A percentile compares a stretch with the other conserved stretches of the same genome.
These are phyloP conservation scores for Apantesis nais DNA, from an alignment of 2,888 invertebrate species.

Conservation along the genomic window DNA sequence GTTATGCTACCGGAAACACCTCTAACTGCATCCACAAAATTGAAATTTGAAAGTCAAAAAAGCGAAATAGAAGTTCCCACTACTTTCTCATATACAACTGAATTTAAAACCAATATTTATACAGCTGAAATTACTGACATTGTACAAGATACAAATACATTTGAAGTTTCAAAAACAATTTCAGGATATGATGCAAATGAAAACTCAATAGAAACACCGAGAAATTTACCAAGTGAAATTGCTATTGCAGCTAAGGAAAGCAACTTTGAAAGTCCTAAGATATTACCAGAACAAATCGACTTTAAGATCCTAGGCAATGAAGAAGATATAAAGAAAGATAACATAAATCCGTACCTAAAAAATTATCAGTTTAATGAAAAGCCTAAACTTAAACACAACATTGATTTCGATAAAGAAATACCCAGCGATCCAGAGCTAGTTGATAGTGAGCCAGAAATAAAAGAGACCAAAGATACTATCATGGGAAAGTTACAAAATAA, in stretches of 20 bases:
- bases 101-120: background rate
- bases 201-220: background rate
- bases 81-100: slow-evolving; percentile 1
- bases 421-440: slow-evolving; percentile 41
- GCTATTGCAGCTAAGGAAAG: background rate
- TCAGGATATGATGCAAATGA: background rate
- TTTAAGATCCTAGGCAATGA: background rate
- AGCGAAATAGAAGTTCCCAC: slow-evolving; percentile 2
- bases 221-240: background rate
- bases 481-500: slow-evolving; percentile 32
- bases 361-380: background rate
- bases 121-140: background rate
- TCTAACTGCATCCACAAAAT: slow-evolving; percentile 9
- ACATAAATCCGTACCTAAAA: background rate
- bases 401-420: slow-evolving; percentile 21
- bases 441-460: slow-evolving; percentile 27
- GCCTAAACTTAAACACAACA: slow-evolving; percentile 3
- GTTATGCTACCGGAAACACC: slow-evolving; percentile 22
- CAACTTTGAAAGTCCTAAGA: background rate
- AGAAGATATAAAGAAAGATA: background rate
- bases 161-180: background rate
- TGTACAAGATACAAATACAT: background rate
- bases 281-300: background rate
- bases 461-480: slow-evolving; percentile 15
- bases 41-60: slow-evolving; percentile 4